Evolutionary conservation across 2,888 invertebrate genomes (phyloP), one percentile per base, ranked within the genome.

Genomic region (Aethes cnicana): DNA sequence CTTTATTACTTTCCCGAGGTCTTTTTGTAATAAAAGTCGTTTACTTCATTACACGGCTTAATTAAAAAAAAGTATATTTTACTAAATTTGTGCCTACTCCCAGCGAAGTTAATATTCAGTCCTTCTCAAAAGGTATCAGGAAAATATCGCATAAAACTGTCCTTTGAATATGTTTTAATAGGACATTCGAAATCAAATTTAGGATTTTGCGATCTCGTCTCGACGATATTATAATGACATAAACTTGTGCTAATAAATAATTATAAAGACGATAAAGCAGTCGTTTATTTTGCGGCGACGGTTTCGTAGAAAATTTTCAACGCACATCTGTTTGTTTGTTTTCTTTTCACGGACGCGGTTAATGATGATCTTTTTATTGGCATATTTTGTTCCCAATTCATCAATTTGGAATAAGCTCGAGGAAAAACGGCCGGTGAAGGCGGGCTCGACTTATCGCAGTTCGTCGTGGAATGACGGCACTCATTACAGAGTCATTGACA

Each of bases 401-500:
- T 47, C 18, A 39, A 41, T 17, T 28, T 37, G 53, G 44, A 50
- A 60, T 49, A 28, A 56, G 39, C 28, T 47, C 32, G 47, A 12
- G 9, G 26, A 52, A 57, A 55, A 59, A 58, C 43, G 4, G 35
- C 35, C 16, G 49, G 18, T 17, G 18, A 30, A 37, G 39, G 37
- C 47, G 32, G 32, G 39, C 39, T 12, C 18, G 30, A 30, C 44
- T 80, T 84, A 77, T 77, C 77, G 81, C 75, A 74, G 72, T n/a
- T n/a, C 63, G 53, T 58, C 60, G 58, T 63, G 68, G 75, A 77
- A 77, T 77, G 77, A 82, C 74, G 77, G 76, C 74, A 74, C 73
- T 78, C 79, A 79, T 80, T 80, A 78, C 64, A 66, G 72, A 81
- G 84, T 78, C 82, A 79, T 81, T 80, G 84, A 81, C 82, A 78